These are phyloP conservation scores for Fragum whitleyi DNA, from an alignment of 2,888 invertebrate genomes.

Conservation along the genomic window DNA sequence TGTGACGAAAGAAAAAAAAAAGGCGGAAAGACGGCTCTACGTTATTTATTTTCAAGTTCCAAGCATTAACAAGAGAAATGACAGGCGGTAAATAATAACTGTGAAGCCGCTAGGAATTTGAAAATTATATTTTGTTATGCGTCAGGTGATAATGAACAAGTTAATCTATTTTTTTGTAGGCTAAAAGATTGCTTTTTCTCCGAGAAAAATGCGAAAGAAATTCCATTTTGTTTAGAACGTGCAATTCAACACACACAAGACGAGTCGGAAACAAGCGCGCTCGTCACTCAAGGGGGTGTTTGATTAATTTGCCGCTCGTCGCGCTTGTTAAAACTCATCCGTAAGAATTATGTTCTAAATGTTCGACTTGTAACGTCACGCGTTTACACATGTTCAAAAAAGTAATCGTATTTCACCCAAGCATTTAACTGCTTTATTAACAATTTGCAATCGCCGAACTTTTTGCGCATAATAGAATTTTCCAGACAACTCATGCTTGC, in stretches of 20 bases:
- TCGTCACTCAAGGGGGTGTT: conserved; percentile 47
- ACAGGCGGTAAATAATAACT: conserved; percentile 21
- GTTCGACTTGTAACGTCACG: conserved; percentile 23
- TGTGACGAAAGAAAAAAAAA: too few relatives aligned
- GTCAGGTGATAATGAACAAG: conserved; percentile 61
- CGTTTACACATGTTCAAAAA: conserved; percentile 26
- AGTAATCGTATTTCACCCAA: conserved; percentile 16
- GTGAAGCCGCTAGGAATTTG: conserved; percentile 14
- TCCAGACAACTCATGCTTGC: too few relatives aligned
- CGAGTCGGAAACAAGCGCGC: conserved; percentile 20
- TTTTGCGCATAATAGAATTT: background rate
- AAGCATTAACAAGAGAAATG: conserved; percentile 8
- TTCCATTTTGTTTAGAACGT: conserved; percentile 27
- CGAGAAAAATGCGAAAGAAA: conserved; percentile 41
- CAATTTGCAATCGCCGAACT: conserved; percentile 1
- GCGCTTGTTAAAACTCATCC: conserved; percentile 41
- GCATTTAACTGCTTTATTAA: conserved; percentile 29
- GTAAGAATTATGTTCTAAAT: conserved; percentile 20
- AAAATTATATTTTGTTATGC: conserved; percentile 40
- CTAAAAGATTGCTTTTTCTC: conserved; percentile 21
- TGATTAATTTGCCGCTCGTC: conserved; percentile 60
- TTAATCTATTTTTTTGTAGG: conserved; percentile 52
- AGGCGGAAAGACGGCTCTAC: background rate
- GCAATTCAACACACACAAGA: conserved; percentile 20
- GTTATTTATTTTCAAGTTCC: background rate